phyloP scores from a whole-genome alignment of 2,113 vertebrate species.

The Prionailurus viverrinus region DNA sequence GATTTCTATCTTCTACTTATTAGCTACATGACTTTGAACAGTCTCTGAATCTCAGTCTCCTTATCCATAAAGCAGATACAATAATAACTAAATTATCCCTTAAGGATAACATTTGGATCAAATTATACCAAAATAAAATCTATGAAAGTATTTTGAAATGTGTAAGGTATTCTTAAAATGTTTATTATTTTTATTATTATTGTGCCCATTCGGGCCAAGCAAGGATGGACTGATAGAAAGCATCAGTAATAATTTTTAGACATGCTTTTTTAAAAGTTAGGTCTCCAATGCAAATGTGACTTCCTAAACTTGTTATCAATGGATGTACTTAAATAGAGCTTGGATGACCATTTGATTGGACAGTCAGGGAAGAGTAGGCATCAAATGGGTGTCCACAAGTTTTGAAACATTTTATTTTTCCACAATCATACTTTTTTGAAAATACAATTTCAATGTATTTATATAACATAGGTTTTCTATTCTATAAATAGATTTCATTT shows the following conservation, averaged over 20 bases:
- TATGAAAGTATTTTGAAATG: slow-evolving; percentile 18
- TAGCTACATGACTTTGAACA: neutral
- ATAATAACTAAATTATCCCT: neutral
- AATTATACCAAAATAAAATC: slow-evolving; percentile 6
- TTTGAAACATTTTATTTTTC: slow-evolving; percentile 52
- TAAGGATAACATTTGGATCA: neutral
- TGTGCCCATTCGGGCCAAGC: neutral
- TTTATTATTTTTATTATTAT: neutral
- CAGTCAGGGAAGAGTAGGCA: neutral
- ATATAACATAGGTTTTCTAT: neutral
- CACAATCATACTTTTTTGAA: neutral
- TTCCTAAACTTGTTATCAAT: neutral
- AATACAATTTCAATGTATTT: slow-evolving; percentile 18
- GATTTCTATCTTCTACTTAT: neutral
- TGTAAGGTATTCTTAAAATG: neutral
- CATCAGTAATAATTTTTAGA: neutral
- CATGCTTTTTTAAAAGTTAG: neutral
- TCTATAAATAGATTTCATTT: neutral
- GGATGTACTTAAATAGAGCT: neutral
- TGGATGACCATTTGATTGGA: neutral
- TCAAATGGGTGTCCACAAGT: neutral
- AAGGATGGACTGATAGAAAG: neutral
- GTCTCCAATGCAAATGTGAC: neutral
- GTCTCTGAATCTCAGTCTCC: neutral
- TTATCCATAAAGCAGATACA: neutral